These are phyloP conservation scores for Pachydiplax longipennis DNA, from an alignment of 2,888 invertebrate species.

Conservation along the genomic window DNA sequence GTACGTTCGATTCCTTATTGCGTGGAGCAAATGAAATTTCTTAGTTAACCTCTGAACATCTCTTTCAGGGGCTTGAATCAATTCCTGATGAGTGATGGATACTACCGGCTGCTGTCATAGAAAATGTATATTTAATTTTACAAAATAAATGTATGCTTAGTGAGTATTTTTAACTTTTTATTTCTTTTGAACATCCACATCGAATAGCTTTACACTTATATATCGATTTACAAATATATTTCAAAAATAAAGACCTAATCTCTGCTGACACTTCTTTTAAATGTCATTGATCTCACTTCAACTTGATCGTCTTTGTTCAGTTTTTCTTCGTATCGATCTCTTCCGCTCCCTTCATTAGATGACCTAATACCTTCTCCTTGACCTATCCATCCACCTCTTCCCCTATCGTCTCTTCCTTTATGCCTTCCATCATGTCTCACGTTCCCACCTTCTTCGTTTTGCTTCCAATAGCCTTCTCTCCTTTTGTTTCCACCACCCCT, in stretches of 20 bases:
- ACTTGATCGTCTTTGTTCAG: not conserved
- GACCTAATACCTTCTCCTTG: not conserved
- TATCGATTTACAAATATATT: not conserved
- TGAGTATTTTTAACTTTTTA: not conserved
- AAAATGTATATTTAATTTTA: conserved; percentile 7
- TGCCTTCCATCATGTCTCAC: not conserved
- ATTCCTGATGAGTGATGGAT: conserved; percentile 64
- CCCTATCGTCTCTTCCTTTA: conserved; percentile 10
- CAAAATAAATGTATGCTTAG: conserved; percentile 1
- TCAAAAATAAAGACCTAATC: not conserved
- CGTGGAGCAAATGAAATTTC: not conserved
- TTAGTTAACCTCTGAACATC: conserved; percentile 48
- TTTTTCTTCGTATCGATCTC: conserved; percentile 31
- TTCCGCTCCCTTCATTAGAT: not conserved
- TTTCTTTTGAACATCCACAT: not conserved
- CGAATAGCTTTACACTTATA: not conserved
- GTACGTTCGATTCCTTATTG: conserved; percentile 59
- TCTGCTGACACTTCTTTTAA: conserved; percentile 45
- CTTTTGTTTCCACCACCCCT: conserved; percentile 33
- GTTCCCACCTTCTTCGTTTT: not conserved
- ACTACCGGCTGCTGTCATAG: not conserved
- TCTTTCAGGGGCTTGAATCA: conserved; percentile 67
- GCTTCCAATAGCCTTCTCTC: conserved; percentile 35
- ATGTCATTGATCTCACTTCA: conserved; percentile 46
- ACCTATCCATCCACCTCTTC: not conserved